These are phyloP conservation scores for Cylas formicarius DNA, from an alignment of 1,140 invertebrate species.

Conservation along the genomic window DNA sequence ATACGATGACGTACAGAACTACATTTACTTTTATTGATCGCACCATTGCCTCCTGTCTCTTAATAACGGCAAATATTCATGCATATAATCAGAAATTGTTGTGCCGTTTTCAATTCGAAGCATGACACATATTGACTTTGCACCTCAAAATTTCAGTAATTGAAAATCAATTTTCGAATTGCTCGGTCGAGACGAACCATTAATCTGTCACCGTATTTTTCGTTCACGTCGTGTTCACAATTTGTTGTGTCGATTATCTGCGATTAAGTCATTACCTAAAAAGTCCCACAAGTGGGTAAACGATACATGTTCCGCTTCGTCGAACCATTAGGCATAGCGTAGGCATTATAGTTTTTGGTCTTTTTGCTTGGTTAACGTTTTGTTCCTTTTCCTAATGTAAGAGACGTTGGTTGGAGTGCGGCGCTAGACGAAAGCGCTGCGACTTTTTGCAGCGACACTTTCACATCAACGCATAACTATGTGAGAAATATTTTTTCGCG, in stretches of 20 bases:
- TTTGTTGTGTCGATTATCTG: constrained; percentile 12
- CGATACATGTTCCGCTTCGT: constrained; percentile 20
- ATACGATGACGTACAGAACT: too few relatives aligned
- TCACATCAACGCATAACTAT: too few relatives aligned
- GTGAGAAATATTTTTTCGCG: too few relatives aligned
- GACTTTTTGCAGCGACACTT: too few relatives aligned
- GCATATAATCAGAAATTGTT: constrained; percentile 2
- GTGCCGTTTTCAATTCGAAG: constrained; percentile 1
- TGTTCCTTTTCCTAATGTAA: too few relatives aligned
- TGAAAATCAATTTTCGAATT: background rate
- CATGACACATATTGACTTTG: background rate
- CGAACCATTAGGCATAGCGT: constrained; percentile 16
- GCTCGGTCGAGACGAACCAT: background rate
- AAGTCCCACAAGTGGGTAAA: constrained; percentile 18
- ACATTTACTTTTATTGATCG: too few relatives aligned
- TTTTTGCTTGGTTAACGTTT: too few relatives aligned
- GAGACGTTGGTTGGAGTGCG: too few relatives aligned
- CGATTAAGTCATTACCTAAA: constrained; percentile 22
- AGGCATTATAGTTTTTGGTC: constrained; percentile 13
- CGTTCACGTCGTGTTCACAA: constrained; percentile 12
- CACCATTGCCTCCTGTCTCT: too few relatives aligned
- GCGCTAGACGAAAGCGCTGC: too few relatives aligned
- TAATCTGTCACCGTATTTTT: constrained; percentile 2
- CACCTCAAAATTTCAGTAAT: background rate
- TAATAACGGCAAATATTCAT: too few relatives aligned